Percentiles rank a stretch among this genome's conserved stretches.
phyloP scores from a whole-genome alignment of 2,113 vertebrate genomes.

The Polypterus bichir region DNA sequence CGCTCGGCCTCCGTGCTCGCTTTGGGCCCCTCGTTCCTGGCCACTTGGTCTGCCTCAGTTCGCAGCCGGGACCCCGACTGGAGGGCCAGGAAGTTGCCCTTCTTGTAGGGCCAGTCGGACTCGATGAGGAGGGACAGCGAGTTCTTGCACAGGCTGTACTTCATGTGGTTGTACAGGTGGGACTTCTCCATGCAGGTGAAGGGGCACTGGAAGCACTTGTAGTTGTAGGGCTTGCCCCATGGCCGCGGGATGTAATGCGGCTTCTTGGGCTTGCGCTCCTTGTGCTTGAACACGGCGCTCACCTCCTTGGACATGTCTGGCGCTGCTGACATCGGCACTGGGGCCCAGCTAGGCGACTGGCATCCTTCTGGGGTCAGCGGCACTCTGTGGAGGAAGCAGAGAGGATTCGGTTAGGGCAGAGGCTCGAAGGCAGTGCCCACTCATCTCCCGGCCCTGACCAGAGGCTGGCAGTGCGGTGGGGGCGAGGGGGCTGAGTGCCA shows the following conservation, averaged over 20 bases:
- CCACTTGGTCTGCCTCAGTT: slow-evolving; percentile 3
- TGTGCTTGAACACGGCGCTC: slow-evolving; percentile 64
- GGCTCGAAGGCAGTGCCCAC: no score
- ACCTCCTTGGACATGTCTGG: slow-evolving; percentile 75
- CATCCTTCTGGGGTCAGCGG: no score
- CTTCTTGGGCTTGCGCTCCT: slow-evolving; percentile 91
- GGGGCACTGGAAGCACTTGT: slow-evolving; percentile 97
- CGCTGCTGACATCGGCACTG: no score
- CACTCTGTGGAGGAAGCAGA: no score
- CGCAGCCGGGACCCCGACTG: slow-evolving; percentile 38
- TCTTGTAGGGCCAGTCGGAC: slow-evolving; percentile 85
- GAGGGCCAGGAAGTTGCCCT: slow-evolving; percentile 64
- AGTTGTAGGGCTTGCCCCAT: slow-evolving; percentile 96
- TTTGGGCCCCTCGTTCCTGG: slow-evolving; percentile 44
- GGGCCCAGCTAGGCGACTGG: no score
- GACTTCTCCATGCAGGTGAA: slow-evolving; percentile 99
- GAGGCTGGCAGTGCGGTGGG: no score
- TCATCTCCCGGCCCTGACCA: no score
- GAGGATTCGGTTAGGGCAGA: no score
- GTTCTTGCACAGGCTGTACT: slow-evolving; percentile 97
- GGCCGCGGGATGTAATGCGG: slow-evolving; percentile 93
- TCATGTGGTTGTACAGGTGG: slow-evolving; percentile 98
- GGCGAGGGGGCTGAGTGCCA: no score
- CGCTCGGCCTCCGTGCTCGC: slow-evolving; percentile 25
- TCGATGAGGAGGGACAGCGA: slow-evolving; percentile 87